A percentile compares a stretch with the other conserved stretches of the same genome.
These are phyloP conservation scores for Drosophila cognata DNA, from an alignment of 2,888 invertebrate genomes.

Conservation along the genomic window DNA sequence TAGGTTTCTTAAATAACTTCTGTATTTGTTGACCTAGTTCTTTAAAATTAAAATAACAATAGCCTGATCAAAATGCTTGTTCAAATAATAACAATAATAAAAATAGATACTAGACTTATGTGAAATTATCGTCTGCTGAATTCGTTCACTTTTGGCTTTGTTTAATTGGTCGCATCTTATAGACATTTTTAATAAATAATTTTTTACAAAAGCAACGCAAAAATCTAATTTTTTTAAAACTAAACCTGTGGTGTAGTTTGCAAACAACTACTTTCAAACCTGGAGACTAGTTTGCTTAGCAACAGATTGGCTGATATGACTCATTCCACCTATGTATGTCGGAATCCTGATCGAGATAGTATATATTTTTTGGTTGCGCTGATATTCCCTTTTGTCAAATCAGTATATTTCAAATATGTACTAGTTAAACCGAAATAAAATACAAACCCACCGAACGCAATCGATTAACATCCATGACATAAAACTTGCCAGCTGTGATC, in stretches of 20 bases:
- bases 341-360: background rate
- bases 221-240: background rate
- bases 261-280: background rate
- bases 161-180: background rate
- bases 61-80: background rate
- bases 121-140: background rate
- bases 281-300: background rate
- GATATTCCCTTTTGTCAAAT: background rate
- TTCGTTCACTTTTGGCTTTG: background rate
- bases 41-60: background rate
- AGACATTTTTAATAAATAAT: background rate
- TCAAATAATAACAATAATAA: background rate
- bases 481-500: slow-evolving; percentile 83
- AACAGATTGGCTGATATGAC: background rate
- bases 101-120: background rate
- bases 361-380: background rate
- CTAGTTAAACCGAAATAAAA: background rate
- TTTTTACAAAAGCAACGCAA: background rate
- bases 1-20: background rate
- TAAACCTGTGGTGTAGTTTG: background rate
- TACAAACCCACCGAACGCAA: slow-evolving; percentile 68
- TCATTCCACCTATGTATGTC: background rate
- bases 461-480: slow-evolving; percentile 81
- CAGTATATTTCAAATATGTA: background rate
- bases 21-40: background rate